Evolutionary conservation across 2,797 vertebrate genomes (phyloP).

Genomic region (Anableps anableps): DNA sequence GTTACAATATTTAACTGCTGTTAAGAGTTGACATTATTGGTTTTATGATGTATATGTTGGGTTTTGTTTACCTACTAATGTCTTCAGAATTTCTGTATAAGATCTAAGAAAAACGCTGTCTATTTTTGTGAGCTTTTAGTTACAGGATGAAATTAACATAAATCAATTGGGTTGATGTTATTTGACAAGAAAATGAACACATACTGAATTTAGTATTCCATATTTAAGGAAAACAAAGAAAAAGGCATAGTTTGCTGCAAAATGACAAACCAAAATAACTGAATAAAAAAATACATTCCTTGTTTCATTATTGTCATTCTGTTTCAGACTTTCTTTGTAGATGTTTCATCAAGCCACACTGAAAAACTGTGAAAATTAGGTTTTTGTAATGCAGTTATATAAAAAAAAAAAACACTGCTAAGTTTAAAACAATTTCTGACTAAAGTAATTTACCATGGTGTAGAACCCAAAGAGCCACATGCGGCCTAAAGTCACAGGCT

Average conservation of each 20-base stretch:
- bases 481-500: background rate
- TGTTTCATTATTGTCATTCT: background rate
- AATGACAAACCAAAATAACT: background rate
- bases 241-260: background rate
- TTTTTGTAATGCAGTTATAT: background rate
- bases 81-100: too few species aligned
- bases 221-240: background rate
- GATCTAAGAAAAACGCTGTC: too few species aligned
- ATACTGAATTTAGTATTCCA: background rate
- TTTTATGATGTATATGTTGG: too few species aligned
- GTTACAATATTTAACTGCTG: too few species aligned
- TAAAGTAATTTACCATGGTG: slow-evolving; percentile 9
- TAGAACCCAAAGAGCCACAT: background rate
- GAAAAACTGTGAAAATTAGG: background rate
- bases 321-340: too few species aligned
- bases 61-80: too few species aligned
- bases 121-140: too few species aligned
- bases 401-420: background rate
- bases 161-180: background rate
- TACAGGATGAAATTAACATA: too few species aligned
- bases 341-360: background rate
- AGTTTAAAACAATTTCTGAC: background rate
- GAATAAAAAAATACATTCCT: background rate
- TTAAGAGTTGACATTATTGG: too few species aligned
- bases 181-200: background rate